phyloP scores from a whole-genome alignment of 2,797 vertebrate genomes.

The Micrastur ruficollis region DNA sequence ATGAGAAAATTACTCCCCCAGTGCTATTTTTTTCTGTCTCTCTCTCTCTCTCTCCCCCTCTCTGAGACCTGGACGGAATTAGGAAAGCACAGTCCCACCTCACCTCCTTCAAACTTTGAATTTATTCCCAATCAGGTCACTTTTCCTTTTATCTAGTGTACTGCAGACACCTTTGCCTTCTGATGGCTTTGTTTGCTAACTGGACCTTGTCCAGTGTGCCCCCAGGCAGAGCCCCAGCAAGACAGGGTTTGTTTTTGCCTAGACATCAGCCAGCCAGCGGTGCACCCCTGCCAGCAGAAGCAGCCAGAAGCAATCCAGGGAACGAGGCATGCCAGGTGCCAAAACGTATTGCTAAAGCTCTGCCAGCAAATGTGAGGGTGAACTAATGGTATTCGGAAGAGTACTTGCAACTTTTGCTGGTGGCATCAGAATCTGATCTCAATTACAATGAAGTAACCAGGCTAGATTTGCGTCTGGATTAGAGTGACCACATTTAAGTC shows the following conservation, averaged over 20 bases:
- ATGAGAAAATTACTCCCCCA: constrained; percentile 61
- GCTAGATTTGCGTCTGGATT: constrained; percentile 22
- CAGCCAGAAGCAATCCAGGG: background rate
- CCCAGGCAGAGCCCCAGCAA: background rate
- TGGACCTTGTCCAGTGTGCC: background rate
- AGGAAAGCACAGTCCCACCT: constrained; percentile 23
- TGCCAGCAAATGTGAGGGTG: background rate
- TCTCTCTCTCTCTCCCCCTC: background rate
- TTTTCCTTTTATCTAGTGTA: background rate
- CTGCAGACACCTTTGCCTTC: background rate
- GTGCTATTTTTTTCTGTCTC: constrained; percentile 6
- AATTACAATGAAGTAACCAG: constrained; percentile 15
- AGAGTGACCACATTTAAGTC: constrained; percentile 39
- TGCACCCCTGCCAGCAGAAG: background rate
- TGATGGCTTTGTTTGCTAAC: background rate
- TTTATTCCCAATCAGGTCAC: background rate
- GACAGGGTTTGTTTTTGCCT: background rate
- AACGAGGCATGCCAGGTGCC: background rate
- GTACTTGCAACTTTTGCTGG: background rate
- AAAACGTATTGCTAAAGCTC: background rate
- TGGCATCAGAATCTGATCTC: constrained; percentile 27
- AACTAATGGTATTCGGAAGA: background rate
- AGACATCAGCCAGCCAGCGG: rapidly evolving
- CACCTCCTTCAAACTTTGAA: background rate
- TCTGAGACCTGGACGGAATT: constrained; percentile 36